Evolutionary conservation across 2,888 invertebrate genomes (phyloP).

Genomic region (Volucella bombylans): DNA sequence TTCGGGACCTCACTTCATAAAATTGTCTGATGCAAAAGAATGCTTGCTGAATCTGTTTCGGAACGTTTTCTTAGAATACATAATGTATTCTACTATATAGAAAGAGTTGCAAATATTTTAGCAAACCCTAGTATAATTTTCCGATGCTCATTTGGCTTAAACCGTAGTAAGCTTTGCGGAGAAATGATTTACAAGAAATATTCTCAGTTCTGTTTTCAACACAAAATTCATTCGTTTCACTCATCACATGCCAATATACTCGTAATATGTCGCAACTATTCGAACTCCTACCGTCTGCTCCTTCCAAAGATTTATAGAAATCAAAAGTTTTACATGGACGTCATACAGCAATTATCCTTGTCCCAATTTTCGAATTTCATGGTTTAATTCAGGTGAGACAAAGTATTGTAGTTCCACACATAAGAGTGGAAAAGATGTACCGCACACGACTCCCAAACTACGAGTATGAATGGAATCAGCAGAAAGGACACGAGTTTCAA

Average conservation of each 20-base stretch:
- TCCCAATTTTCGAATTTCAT: slow-evolving; percentile 30
- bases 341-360: slow-evolving; percentile 1
- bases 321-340: slow-evolving; percentile 22
- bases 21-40: too few relatives aligned
- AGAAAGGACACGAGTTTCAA: slow-evolving; percentile 16
- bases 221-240: neutral
- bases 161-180: too few relatives aligned
- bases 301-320: slow-evolving; percentile 1
- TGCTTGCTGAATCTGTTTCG: too few relatives aligned
- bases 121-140: too few relatives aligned
- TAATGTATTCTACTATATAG: too few relatives aligned
- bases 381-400: slow-evolving; percentile 26
- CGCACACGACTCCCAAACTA: neutral
- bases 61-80: too few relatives aligned
- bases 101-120: too few relatives aligned
- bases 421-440: neutral
- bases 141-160: too few relatives aligned
- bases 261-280: neutral
- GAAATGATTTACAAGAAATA: neutral
- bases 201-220: neutral
- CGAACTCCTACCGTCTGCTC: slow-evolving; percentile 13
- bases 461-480: neutral
- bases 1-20: too few relatives aligned
- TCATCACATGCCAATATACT: too few relatives aligned
- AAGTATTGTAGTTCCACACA: neutral